Evolutionary conservation across 2,888 invertebrate genomes (phyloP).

Genomic region (Phasia obesa): DNA sequence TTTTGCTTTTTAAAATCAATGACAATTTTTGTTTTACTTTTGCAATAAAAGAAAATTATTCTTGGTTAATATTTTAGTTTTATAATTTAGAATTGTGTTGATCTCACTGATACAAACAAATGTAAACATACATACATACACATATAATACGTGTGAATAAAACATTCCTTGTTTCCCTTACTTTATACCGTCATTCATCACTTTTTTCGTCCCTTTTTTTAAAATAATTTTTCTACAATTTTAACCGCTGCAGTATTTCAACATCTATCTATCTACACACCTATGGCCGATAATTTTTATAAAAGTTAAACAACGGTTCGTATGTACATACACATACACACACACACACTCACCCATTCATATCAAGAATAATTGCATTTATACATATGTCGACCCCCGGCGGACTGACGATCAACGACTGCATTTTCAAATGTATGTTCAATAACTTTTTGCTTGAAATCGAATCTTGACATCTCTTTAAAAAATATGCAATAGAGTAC

Average conservation of each 20-base stretch:
- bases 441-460: conserved; percentile 22
- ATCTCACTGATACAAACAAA: conserved; percentile 64
- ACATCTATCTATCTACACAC: conserved; percentile 8
- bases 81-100: conserved; percentile 63
- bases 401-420: conserved; percentile 13
- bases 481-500: conserved; percentile 67
- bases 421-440: conserved; percentile 50
- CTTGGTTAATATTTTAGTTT: conserved; percentile 34
- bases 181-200: conserved; percentile 7
- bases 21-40: conserved; percentile 71
- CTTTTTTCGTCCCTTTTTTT: neutral
- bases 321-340: conserved; percentile 11
- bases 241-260: conserved; percentile 65
- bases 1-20: conserved; percentile 64
- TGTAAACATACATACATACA: conserved; percentile 25
- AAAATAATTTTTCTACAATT: conserved; percentile 10
- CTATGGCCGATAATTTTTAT: conserved; percentile 3
- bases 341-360: neutral
- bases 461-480: conserved; percentile 54
- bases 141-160: conserved; percentile 51
- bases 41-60: conserved; percentile 54
- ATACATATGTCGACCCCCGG: neutral
- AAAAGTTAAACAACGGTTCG: conserved; percentile 1
- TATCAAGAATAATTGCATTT: conserved; percentile 12
- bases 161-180: conserved; percentile 57